Evolutionary conservation across 2,888 invertebrate species (phyloP).

Genomic region (Yponomeuta evonymella): DNA sequence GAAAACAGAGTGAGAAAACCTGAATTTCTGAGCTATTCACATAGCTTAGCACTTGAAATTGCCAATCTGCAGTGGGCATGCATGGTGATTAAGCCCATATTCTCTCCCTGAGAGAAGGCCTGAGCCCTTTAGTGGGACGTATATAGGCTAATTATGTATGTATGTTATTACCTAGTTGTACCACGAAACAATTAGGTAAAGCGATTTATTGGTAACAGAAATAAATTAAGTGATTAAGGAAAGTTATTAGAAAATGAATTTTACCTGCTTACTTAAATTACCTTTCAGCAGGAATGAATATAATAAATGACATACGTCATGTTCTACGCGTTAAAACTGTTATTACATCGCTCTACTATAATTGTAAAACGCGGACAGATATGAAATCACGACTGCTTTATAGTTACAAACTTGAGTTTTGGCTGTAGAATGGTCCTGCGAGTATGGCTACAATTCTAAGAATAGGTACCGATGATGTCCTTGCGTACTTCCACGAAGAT

Average conservation of each 20-base stretch:
- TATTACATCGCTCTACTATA: not conserved
- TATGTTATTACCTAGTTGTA: no score
- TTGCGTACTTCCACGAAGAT: slow-evolving; percentile 16
- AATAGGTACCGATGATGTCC: not conserved
- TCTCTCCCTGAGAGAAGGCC: no score
- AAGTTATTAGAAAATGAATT: not conserved
- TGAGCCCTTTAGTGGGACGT: no score
- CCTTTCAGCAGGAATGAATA: not conserved
- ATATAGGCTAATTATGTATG: no score
- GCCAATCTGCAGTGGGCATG: no score
- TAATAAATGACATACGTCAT: not conserved
- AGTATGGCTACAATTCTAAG: not conserved
- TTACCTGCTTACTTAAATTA: not conserved
- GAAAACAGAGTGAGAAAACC: no score
- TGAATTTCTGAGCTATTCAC: no score
- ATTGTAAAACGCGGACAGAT: not conserved
- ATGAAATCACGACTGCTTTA: not conserved
- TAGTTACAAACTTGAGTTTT: not conserved
- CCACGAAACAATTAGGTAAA: no score
- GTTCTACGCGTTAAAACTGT: not conserved
- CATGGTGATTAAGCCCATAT: no score
- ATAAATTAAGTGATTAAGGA: not conserved
- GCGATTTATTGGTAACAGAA: not conserved
- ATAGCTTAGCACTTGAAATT: no score
- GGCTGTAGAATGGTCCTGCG: not conserved